A percentile compares a stretch with the other conserved stretches of the same genome.
These are phyloP conservation scores for Ylistrum balloti DNA, from an alignment of 1,140 invertebrate genomes.

Conservation along the genomic window DNA sequence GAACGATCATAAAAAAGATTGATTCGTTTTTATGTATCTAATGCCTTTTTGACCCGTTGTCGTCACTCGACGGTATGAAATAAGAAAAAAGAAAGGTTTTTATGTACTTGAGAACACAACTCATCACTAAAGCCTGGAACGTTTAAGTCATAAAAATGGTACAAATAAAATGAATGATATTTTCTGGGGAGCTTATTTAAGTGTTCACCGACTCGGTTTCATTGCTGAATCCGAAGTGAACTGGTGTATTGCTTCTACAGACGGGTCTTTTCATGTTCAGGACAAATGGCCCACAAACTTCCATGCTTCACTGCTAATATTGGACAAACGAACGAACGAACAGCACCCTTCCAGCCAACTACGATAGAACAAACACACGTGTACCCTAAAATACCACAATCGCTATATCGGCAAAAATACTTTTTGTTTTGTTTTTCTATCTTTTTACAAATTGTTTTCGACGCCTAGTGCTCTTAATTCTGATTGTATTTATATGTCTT, in stretches of 20 bases:
- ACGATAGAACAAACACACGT: background rate
- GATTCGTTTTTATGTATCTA: slow-evolving; percentile 13
- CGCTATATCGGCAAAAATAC: background rate
- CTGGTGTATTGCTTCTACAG: background rate
- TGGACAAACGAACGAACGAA: background rate
- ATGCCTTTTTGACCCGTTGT: slow-evolving; percentile 24
- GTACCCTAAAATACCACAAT: background rate
- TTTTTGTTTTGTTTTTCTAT: background rate
- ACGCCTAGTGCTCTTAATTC: background rate
- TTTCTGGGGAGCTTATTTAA: background rate
- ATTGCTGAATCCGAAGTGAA: background rate
- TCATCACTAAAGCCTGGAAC: background rate
- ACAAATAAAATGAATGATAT: background rate
- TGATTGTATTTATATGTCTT: background rate
- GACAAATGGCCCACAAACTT: background rate
- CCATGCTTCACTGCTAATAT: background rate
- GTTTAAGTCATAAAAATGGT: background rate
- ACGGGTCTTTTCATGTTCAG: background rate
- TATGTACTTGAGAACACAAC: background rate
- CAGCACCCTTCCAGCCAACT: background rate
- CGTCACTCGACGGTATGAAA: background rate
- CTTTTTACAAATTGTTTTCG: background rate
- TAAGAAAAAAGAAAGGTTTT: slow-evolving; percentile 13
- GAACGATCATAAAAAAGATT: slow-evolving; percentile 34
- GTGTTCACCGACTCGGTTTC: background rate